Conservation (phyloP, 2,797 vertebrate genomes). For the Luscinia luscinia region DNA sequence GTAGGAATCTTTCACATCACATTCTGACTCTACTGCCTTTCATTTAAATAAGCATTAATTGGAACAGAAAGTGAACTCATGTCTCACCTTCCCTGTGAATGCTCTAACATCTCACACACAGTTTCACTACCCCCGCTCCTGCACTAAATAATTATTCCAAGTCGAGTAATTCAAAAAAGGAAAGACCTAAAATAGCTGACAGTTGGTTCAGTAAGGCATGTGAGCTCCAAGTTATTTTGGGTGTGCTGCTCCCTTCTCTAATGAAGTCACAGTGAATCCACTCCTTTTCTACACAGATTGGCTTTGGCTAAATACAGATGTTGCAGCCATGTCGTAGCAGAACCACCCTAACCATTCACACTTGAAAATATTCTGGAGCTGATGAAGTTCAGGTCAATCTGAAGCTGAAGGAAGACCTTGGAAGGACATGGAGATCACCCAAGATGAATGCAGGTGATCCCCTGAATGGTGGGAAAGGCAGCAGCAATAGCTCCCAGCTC, state of each 20-base stretch:
- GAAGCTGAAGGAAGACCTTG: not conserved
- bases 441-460: not conserved
- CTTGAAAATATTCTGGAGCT: not conserved
- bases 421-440: not conserved
- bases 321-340: not conserved
- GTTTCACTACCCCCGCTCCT: not conserved
- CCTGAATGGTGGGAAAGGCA: not conserved
- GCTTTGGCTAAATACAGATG: not conserved
- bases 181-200: slow-evolving; percentile 29
- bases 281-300: not conserved
- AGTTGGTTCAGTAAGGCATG: not conserved
- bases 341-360: not conserved
- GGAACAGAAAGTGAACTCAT: not conserved
- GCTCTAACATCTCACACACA: not conserved
- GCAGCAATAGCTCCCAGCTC: not conserved
- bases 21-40: not conserved
- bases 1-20: not conserved
- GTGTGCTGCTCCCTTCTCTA: not conserved
- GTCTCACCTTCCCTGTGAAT: not conserved
- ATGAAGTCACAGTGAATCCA: not conserved
- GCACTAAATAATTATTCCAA: not conserved
- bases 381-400: not conserved
- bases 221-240: not conserved
- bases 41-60: not conserved
- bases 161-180: not conserved